Evolutionary conservation across 1,140 invertebrate genomes (phyloP).

Genomic region (Nephila pilipes): DNA sequence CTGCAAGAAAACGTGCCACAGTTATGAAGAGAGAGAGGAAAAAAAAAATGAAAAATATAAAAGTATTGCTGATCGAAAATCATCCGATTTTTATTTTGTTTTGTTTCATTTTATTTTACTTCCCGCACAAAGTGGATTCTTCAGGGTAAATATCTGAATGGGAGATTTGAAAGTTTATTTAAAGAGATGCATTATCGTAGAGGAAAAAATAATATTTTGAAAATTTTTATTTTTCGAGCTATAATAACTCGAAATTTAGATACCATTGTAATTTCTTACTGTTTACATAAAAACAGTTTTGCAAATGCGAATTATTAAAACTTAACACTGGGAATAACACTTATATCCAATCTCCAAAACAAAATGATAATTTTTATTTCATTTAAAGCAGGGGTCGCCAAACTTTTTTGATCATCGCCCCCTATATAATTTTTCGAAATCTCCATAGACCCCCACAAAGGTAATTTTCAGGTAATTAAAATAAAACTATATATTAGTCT

Average conservation of each 20-base stretch:
- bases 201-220: not conserved
- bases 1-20: not conserved
- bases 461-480: too few relatives aligned
- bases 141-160: conserved; percentile 7
- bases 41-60: conserved; percentile 1
- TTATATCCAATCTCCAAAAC: too few relatives aligned
- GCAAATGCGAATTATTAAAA: too few relatives aligned
- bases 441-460: too few relatives aligned
- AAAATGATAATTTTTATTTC: too few relatives aligned
- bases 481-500: too few relatives aligned
- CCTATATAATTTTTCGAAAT: too few relatives aligned
- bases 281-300: too few relatives aligned
- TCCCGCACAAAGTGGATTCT: not conserved
- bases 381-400: too few relatives aligned
- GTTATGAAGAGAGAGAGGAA: not conserved
- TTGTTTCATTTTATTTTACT: not conserved
- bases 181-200: not conserved
- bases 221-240: not conserved
- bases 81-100: not conserved
- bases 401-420: too few relatives aligned
- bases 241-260: not conserved
- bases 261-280: too few relatives aligned
- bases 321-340: too few relatives aligned
- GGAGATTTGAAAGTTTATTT: not conserved
- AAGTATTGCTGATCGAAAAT: conserved; percentile 29